phyloP scores from a whole-genome alignment of 2,888 invertebrate species.

The Yponomeuta sedellus region DNA sequence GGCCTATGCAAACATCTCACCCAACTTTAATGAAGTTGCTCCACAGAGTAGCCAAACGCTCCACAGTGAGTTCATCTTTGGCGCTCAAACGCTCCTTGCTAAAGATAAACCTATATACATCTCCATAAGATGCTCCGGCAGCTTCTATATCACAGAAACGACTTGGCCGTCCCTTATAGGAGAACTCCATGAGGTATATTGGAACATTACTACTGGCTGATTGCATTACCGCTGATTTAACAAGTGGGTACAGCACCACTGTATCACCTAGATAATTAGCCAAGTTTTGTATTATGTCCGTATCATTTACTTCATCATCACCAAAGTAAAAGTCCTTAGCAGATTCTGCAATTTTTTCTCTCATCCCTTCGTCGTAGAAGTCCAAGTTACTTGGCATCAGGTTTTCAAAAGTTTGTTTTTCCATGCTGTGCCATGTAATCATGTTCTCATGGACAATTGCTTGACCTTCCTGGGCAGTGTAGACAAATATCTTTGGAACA shows the following conservation, averaged over 20 bases:
- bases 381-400: constrained; percentile 52
- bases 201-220: constrained; percentile 37
- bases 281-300: neutral
- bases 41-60: constrained; percentile 41
- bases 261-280: constrained; percentile 41
- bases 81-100: constrained; percentile 24
- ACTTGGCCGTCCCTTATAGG: constrained; percentile 21
- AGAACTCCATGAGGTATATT: constrained; percentile 51
- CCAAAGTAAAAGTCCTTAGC: constrained; percentile 55
- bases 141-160: neutral
- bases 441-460: constrained; percentile 30
- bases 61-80: constrained; percentile 28
- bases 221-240: constrained; percentile 46
- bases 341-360: constrained; percentile 39
- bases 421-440: constrained; percentile 31
- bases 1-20: constrained; percentile 31
- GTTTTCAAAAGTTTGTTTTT: constrained; percentile 34
- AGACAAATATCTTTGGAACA: constrained; percentile 49
- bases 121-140: constrained; percentile 21
- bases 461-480: constrained; percentile 35
- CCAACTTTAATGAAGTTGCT: constrained; percentile 54
- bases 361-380: constrained; percentile 35
- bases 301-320: constrained; percentile 20
- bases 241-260: constrained; percentile 46
- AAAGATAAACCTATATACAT: constrained; percentile 41